phyloP scores from a whole-genome alignment of 2,797 vertebrate genomes.

The Merluccius polli region DNA sequence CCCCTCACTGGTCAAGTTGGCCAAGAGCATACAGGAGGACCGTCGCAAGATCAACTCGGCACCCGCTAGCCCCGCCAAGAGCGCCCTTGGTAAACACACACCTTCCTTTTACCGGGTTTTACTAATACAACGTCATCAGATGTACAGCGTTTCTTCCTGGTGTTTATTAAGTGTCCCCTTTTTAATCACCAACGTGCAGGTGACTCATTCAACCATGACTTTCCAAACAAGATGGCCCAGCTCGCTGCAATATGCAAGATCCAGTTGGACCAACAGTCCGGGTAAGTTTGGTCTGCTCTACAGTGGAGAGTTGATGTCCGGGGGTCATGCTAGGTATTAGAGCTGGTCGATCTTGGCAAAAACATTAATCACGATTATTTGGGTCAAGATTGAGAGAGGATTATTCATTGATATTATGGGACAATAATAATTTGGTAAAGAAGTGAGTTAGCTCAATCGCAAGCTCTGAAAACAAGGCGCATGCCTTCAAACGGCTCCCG shows the following conservation, averaged over 20 bases:
- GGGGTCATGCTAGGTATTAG: too few species aligned
- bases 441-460: too few species aligned
- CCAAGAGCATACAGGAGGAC: conserved; percentile 85
- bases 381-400: too few species aligned
- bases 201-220: conserved; percentile 31
- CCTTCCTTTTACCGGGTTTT: too few species aligned
- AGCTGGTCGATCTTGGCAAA: too few species aligned
- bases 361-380: too few species aligned
- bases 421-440: too few species aligned
- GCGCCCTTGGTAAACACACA: conserved; percentile 60
- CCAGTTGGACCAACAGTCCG: conserved; percentile 81
- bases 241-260: conserved; percentile 84
- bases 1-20: conserved; percentile 89
- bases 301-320: too few species aligned
- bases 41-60: conserved; percentile 91
- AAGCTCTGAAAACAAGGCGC: too few species aligned
- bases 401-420: too few species aligned
- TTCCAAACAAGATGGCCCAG: conserved; percentile 82
- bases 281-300: conserved; percentile 63
- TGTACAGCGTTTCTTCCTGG: conserved; percentile 2
- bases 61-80: conserved; percentile 84
- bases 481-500: too few species aligned
- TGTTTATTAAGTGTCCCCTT: not conserved
- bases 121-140: not conserved
- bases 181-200: conserved; percentile 25